Evolutionary conservation across 2,888 invertebrate species (phyloP).

Genomic region (Andrena trimmerana): DNA sequence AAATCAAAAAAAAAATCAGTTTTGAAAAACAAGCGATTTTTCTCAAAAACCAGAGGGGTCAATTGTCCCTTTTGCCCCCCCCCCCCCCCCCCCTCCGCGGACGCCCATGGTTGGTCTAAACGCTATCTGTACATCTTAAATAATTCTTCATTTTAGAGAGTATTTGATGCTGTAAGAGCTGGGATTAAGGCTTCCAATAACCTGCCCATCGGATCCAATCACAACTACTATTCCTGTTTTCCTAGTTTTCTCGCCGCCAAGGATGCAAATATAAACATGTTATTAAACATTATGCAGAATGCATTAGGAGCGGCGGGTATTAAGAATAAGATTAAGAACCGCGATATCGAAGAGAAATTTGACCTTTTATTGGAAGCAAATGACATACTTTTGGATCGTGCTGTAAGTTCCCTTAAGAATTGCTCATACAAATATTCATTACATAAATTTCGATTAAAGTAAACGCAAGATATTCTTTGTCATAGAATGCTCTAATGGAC

Average conservation of each 20-base stretch:
- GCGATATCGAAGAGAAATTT: slow-evolving; percentile 89
- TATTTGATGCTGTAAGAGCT: slow-evolving; percentile 88
- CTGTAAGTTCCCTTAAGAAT: slow-evolving; percentile 87
- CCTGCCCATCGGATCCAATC: slow-evolving; percentile 90
- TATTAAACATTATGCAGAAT: slow-evolving; percentile 88
- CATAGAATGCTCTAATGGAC: slow-evolving; percentile 87
- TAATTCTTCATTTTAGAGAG: slow-evolving; percentile 86
- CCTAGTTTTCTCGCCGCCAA: slow-evolving; percentile 90
- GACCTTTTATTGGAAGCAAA: slow-evolving; percentile 93
- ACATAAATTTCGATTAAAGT: not conserved
- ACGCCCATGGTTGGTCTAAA: too few species aligned
- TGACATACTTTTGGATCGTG: slow-evolving; percentile 93
- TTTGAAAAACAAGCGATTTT: too few species aligned
- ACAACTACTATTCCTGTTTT: slow-evolving; percentile 91
- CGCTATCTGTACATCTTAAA: not conserved
- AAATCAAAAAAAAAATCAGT: too few species aligned
- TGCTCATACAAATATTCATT: not conserved
- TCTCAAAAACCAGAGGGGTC: too few species aligned
- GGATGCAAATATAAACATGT: slow-evolving; percentile 88
- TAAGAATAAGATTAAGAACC: slow-evolving; percentile 86
- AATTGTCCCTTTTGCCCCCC: too few species aligned
- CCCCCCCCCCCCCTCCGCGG: too few species aligned
- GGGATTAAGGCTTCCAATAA: slow-evolving; percentile 90
- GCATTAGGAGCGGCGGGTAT: slow-evolving; percentile 87
- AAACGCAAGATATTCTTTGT: not conserved